These are phyloP conservation scores for Notocelia uddmanniana DNA, from an alignment of 2,888 invertebrate species.

Conservation along the genomic window DNA sequence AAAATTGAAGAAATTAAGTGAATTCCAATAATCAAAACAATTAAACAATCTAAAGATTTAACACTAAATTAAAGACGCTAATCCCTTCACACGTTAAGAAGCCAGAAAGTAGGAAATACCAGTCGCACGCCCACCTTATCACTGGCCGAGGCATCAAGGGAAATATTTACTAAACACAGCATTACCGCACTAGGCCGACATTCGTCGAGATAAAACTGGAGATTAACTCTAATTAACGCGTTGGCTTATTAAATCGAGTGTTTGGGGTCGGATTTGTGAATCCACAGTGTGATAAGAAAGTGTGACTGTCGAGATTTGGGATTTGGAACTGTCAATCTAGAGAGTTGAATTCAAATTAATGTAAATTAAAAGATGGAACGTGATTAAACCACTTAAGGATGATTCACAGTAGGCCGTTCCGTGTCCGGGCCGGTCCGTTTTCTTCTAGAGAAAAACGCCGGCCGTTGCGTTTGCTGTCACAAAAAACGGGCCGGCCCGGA, in stretches of 20 bases:
- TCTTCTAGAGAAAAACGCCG: no score
- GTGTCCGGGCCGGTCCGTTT: no score
- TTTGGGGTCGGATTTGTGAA: conserved; percentile 31
- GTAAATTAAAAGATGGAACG: neutral
- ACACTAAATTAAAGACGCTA: conserved; percentile 46
- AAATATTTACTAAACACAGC: conserved; percentile 81
- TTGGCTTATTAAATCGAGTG: conserved; percentile 64
- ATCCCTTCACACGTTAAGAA: conserved; percentile 60
- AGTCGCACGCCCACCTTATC: conserved; percentile 68
- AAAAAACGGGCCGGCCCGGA: no score
- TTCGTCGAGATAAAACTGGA: conserved; percentile 66
- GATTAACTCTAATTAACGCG: conserved; percentile 79
- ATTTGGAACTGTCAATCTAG: conserved; percentile 8
- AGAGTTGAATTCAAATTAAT: neutral
- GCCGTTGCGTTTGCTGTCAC: no score
- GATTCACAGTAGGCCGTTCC: no score
- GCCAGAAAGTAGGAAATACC: conserved; percentile 50
- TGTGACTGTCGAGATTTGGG: neutral
- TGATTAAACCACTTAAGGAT: no score
- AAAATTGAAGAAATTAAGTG: no score
- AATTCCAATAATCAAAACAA: no score
- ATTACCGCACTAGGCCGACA: conserved; percentile 60
- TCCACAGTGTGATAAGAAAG: conserved; percentile 16
- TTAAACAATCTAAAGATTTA: conserved; percentile 15
- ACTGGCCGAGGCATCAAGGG: conserved; percentile 64